Percentiles rank a stretch among this genome's conserved stretches.
Conservation (phyloP, 2,888 invertebrate genomes). For the Magallana nippona region DNA sequence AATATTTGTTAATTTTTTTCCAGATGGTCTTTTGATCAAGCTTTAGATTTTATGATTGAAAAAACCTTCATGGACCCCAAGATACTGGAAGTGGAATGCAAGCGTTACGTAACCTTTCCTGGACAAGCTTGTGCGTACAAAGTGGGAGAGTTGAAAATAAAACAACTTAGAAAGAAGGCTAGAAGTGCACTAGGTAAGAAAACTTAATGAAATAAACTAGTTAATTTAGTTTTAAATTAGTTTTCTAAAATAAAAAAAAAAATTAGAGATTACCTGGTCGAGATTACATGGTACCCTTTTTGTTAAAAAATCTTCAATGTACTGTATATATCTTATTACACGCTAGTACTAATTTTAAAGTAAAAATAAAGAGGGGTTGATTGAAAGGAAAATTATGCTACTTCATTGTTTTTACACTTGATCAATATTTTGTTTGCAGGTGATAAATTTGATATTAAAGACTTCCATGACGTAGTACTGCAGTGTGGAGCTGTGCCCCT, state of each 20-base stretch:
- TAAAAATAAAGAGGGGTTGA: too few relatives aligned
- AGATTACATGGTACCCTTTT: too few relatives aligned
- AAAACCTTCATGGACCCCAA: conserved; percentile 57
- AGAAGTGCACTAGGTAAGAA: conserved; percentile 67
- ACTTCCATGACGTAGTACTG: conserved; percentile 76
- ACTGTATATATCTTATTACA: too few relatives aligned
- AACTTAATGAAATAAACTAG: too few relatives aligned
- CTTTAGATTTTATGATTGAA: conserved; percentile 69
- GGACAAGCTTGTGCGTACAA: conserved; percentile 77
- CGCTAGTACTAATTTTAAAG: too few relatives aligned
- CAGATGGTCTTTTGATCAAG: conserved; percentile 72
- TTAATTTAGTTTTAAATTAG: too few relatives aligned
- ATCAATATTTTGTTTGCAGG: conserved; percentile 49
- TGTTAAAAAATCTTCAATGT: too few relatives aligned
- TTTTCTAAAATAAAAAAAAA: too few relatives aligned
- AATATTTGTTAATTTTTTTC: conserved; percentile 29
- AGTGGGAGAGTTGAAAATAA: conserved; percentile 72
- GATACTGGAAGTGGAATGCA: conserved; percentile 65
- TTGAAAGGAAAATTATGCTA: too few relatives aligned
- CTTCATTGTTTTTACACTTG: too few relatives aligned
- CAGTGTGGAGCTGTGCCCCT: conserved; percentile 71
- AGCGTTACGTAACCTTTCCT: conserved; percentile 77
- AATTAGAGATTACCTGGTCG: too few relatives aligned
- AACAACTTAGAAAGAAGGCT: conserved; percentile 71
- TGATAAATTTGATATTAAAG: conserved; percentile 69